These are phyloP conservation scores for Agrenia bidenticulata DNA, from an alignment of 2,888 invertebrate genomes.

Conservation along the genomic window DNA sequence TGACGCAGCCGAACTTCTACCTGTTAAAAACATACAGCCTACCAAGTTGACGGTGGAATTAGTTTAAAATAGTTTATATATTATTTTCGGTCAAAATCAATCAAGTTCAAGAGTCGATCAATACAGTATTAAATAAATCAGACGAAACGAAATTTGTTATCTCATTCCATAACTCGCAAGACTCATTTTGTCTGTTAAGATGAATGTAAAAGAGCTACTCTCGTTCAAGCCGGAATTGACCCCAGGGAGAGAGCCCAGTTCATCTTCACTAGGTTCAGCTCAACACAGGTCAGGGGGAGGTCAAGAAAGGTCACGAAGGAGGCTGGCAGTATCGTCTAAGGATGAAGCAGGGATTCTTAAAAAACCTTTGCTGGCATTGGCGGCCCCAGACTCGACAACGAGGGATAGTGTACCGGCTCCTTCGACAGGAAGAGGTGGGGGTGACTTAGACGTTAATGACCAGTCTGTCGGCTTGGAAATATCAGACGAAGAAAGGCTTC, in stretches of 20 bases:
- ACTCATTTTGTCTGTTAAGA: too few relatives aligned
- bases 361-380: constrained; percentile 18
- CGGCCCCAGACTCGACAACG: constrained; percentile 14
- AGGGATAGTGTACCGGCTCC: constrained; percentile 20
- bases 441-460: constrained; percentile 27
- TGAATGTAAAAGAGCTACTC: constrained; percentile 47
- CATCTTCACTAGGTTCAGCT: background rate
- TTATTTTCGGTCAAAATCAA: too few relatives aligned
- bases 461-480: constrained; percentile 46
- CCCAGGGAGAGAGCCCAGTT: constrained; percentile 28
- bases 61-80: too few relatives aligned
- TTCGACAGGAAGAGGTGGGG: constrained; percentile 6
- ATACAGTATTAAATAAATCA: too few relatives aligned
- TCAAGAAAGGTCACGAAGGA: constrained; percentile 2
- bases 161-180: too few relatives aligned
- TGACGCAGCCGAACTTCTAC: too few relatives aligned
- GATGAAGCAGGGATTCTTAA: constrained; percentile 35
- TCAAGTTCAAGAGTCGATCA: too few relatives aligned
- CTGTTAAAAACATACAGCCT: too few relatives aligned
- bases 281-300: background rate
- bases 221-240: constrained; percentile 37
- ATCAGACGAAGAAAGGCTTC: constrained; percentile 73
- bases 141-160: too few relatives aligned
- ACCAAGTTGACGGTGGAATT: too few relatives aligned
- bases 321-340: constrained; percentile 18